Conservation (phyloP, 2,797 vertebrate species). For the Xenops minutus region DNA sequence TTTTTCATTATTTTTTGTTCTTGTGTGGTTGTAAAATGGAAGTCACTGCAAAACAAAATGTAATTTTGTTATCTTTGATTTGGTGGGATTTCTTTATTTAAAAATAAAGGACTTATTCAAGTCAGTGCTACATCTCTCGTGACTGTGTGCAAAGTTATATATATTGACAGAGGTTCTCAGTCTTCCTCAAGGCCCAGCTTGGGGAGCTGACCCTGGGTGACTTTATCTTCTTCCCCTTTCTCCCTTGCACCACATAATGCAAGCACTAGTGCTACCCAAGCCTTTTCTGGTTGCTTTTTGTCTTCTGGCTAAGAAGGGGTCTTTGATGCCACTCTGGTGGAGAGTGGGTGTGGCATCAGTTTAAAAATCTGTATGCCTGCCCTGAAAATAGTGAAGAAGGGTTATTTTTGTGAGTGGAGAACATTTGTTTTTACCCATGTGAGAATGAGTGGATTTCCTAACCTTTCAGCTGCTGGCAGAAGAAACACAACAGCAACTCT, state of each 20-base stretch:
- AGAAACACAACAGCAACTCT: background rate
- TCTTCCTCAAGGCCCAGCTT: background rate
- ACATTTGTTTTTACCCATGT: background rate
- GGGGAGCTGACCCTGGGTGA: background rate
- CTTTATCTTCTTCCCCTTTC: background rate
- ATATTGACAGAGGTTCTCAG: background rate
- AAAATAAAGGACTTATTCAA: slow-evolving; percentile 75
- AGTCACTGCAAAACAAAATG: slow-evolving; percentile 72
- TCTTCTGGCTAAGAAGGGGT: background rate
- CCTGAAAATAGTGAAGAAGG: background rate
- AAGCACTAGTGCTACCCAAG: background rate
- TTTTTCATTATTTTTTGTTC: slow-evolving; percentile 66
- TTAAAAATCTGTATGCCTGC: background rate
- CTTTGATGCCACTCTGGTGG: background rate
- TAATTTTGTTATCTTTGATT: slow-evolving; percentile 82
- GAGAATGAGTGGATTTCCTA: background rate
- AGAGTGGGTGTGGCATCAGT: background rate
- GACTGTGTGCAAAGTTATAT: background rate
- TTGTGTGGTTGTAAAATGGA: slow-evolving; percentile 72
- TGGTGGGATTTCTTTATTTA: slow-evolving; percentile 80
- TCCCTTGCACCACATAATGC: background rate
- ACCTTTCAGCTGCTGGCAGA: background rate
- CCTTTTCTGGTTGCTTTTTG: background rate
- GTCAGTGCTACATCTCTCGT: background rate
- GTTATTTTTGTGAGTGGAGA: background rate